Evolutionary conservation across 2,113 vertebrate genomes (phyloP), one percentile per base, ranked within the genome.

Genomic region (Psettodes erumei): DNA sequence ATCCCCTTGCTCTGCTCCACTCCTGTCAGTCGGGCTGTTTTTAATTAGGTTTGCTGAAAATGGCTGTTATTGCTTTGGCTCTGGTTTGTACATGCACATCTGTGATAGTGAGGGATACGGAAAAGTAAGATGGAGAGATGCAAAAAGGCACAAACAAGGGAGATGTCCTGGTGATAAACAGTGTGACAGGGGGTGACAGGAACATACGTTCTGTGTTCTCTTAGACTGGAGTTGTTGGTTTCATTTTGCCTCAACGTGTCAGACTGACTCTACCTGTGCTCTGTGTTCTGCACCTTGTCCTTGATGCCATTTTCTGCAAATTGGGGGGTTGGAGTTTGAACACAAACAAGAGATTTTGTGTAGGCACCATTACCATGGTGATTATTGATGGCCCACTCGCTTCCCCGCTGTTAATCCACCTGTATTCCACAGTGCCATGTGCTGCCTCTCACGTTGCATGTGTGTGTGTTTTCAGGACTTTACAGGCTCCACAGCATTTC

Each of bases 401-500:
- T 19, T 47, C 48, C 67, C 43, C 28, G 27, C 64, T 77, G 71
- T 73, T 53, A 48, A 38, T 75, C 72, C 56, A 58, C 71, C 59
- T 75, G 67, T 70, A 35, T 79, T 40, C 56, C 47, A 59, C 71
- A 25, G 64, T 71, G 7, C 25, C 11, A 21, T 51, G 56, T 58
- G 21, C 35, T 81, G 65, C 43, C 33, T 72, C 43, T 67, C 43
- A 71, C 6, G 21, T 43, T 76, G 30, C 58, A 42, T 85, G 47
- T 67, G 7, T 67, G 19, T 56, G 42, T 47, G 28, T 69, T 60
- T 86, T 38, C 92, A 98, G 98, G 98, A 99, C 91, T 97, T 98
- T 77, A 96, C 93, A 0, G 98, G 97, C 38, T 95, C 91, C 33
- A 98, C 96, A 56, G 96, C 97, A 3, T 99, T 99, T 92, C 94